Evolutionary conservation across 1,140 invertebrate species (phyloP), one percentile per base, ranked within the genome.

Genomic region (Atta cephalotes): DNA sequence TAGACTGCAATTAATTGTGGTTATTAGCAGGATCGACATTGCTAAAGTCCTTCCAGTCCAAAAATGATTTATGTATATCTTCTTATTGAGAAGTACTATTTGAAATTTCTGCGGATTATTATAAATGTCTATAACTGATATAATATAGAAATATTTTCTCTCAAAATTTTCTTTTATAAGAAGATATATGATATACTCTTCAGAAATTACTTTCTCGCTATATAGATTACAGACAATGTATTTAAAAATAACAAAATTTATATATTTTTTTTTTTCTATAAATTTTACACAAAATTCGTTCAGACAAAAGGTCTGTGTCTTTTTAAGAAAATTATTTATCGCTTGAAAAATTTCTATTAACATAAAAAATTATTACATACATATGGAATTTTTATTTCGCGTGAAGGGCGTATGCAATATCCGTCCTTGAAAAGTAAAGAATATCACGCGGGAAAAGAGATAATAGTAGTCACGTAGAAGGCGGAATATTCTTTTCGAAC

Each of bases 401-500:
- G 49, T n/a, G 25, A 28, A 39, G 6, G 16, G 18, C 49, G 14
- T 68, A 77, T 28, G 66, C 65, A 31, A 56, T 58, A 78, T 39
- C 45, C 56, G 14, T 71, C 71, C 31, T 62, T 18, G 6, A 78
- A 49, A 56, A 78, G 35, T 72, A 68, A 63, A 66, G n/a, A 65
- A 1, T 87, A 62, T 14, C 14, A 77, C 82, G 81, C 39, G 21
- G 58, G 6, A 10, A 88, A 53, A 85, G 80, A 90, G 74, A 92
- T 90, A 91, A 91, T 92, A 89, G 88, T 78, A n/a, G 51, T 62
- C 66, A 56, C 53, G 78, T 66, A 74, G 62, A 71, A 35, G 82
- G 66, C 56, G 53, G 78, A 31, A 88, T 90, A 88, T 92, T 93
- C 86, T 92, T 90, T 91, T 92, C 88, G 89, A 86, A 81, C 90